Base-by-base conservation (phyloP, 1,140 invertebrate species). In the Drosophila mayri region DNA sequence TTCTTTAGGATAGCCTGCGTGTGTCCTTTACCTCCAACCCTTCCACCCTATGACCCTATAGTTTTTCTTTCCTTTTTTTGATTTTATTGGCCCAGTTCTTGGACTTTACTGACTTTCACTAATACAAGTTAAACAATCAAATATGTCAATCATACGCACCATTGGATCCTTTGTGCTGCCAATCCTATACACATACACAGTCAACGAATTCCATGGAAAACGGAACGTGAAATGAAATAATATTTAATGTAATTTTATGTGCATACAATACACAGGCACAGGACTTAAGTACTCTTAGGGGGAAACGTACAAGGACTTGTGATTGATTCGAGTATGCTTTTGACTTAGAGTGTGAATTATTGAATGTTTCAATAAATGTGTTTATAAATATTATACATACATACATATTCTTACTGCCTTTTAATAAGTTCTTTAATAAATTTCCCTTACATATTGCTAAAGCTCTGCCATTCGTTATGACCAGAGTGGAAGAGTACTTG, bases 121-220 rank as follows among this genome's bases (percentile, higher is more conserved):
- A 83, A 87, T 80, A 58, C 76, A 88, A 77, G 47, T 70, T 64
- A 67, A 74, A 77, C 67, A 87, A 76, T 63, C 52, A 66, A 75
- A 75, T 61, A 67, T 79, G 49, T 84, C 81, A 90, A 88, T 90
- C 78, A 88, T 79, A 90, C 85, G 85, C 85, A 79, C 73, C 60
- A 73, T 78, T 84, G 74, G 67, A 49, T 37, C 64, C 52, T 55
- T 70, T 84, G 50, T 62, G 41, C 54, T 25, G 64, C 49, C 40
- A 71, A 73, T 70, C 66, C 55, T 46, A 46, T 49, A 41, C 46
- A 54, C 55, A 46, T 41, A 54, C 25, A 20, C 55, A 64, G 8
- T 16, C 63, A 37, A 43, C 14, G 35, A 70, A n/a, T 28, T 44
- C 43, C 43, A 49, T 70, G 41, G 28, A 71, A 32, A 58, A 30